Base-by-base conservation (phyloP, 2,888 invertebrate genomes). In the Petrolisthes manimaculis region DNA sequence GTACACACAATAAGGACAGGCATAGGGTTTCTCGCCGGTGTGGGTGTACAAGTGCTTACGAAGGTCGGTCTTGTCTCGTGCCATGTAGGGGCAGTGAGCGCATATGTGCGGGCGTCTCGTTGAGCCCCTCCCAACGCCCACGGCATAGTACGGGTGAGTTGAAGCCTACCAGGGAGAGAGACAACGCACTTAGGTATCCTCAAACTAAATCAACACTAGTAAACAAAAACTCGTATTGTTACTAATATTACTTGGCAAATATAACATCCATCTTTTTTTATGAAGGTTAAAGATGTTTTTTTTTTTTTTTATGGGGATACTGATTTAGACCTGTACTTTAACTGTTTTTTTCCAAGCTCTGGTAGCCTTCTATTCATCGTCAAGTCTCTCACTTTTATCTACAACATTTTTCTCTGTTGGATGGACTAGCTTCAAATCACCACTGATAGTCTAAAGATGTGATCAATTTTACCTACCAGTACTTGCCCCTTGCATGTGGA, bases 21-120 rank as follows among this genome's bases (percentile, higher is more conserved):
- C 78, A 83, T 86, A 87, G 21, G 90, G 90, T 24, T 89, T 89
- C 84, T 90, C 90, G 21, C 90, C 90, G 37, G 90, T 90, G 83
- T 90, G 90, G 54, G 86, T 90, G 79, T 89, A 89, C 71, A 85
- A 37, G 74, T 90, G 90, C 84, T 89, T 86, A 61, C 90, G 89
- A n/a, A 90, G 84, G 61, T 89, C 89, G 74, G 78, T 80, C 82
- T 89, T 89, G 84, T 89, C 86, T 12, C 89, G 83, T 74, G 89
- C 86, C 37, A 89, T 75, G 89, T 89, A 89, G 80, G 84, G 81
- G 86, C 89, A 89, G 69, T 84, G 81, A 24, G 80, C 24, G 74
- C 89, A 89, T 54, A 81, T 24, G 67, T 86, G 84, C 75, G 53
- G 78, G 67, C 84, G 84, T 78, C 83, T 74, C 55, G 67, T 74